phyloP scores from a whole-genome alignment of 2,113 vertebrate species.

The Puffinus mauretanicus region DNA sequence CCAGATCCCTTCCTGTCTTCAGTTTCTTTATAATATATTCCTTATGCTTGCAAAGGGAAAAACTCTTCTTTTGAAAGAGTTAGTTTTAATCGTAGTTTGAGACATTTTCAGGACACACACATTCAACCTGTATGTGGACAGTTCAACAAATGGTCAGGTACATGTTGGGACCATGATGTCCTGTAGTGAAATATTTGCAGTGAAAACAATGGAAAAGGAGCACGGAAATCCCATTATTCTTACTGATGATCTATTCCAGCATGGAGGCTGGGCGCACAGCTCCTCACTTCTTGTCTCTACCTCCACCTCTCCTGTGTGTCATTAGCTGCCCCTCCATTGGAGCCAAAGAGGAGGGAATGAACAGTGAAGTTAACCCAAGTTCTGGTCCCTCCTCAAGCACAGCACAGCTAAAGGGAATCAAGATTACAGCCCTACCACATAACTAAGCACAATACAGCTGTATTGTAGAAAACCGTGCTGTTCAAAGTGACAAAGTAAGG shows the following conservation, averaged over 20 bases:
- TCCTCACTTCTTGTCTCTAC: not conserved
- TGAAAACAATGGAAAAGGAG: not conserved
- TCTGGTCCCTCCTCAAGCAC: not conserved
- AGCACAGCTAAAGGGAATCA: not conserved
- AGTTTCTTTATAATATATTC: not conserved
- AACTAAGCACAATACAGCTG: not conserved
- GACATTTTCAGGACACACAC: not conserved
- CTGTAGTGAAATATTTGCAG: not conserved
- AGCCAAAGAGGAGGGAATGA: not conserved
- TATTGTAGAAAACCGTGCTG: not conserved
- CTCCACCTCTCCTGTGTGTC: not conserved
- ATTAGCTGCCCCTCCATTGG: not conserved
- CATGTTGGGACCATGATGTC: fast-evolving
- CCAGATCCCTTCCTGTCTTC: not conserved
- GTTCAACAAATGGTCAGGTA: not conserved
- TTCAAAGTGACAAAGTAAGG: not conserved
- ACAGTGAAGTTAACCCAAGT: not conserved
- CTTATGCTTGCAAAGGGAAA: not conserved
- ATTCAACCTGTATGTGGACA: not conserved
- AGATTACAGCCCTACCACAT: not conserved
- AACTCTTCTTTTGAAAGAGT: not conserved
- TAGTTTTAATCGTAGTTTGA: not conserved
- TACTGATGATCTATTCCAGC: not conserved
- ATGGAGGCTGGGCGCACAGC: not conserved
- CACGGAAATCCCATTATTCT: not conserved